phyloP scores from a whole-genome alignment of 2,888 invertebrate genomes.

The Therioaphis trifolii region DNA sequence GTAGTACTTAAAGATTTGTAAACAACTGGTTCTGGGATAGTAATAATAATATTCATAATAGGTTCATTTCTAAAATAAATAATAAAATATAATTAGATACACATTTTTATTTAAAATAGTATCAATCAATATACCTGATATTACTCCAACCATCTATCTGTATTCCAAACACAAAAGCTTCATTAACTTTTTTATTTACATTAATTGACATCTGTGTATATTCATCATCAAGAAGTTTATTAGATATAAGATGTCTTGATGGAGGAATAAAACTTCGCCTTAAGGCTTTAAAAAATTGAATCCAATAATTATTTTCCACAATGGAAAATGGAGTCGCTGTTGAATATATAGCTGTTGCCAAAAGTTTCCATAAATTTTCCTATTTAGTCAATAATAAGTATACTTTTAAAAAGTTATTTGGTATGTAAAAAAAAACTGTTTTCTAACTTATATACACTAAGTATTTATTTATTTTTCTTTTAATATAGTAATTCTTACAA shows the following conservation, averaged over 20 bases:
- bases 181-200: slow-evolving; percentile 22
- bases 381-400: not conserved
- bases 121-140: too few relatives aligned
- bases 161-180: slow-evolving; percentile 23
- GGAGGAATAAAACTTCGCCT: slow-evolving; percentile 27
- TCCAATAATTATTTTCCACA: slow-evolving; percentile 32
- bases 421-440: not conserved
- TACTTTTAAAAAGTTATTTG: slow-evolving; percentile 4
- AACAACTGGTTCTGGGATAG: slow-evolving; percentile 63
- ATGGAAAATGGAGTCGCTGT: slow-evolving; percentile 18
- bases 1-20: slow-evolving; percentile 57
- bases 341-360: too few relatives aligned
- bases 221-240: slow-evolving; percentile 20
- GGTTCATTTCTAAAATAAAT: too few relatives aligned
- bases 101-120: too few relatives aligned
- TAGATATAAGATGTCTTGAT: slow-evolving; percentile 21
- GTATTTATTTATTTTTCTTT: not conserved
- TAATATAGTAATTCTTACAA: slow-evolving; percentile 21
- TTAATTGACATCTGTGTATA: slow-evolving; percentile 7
- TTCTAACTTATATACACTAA: not conserved
- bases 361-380: not conserved
- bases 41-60: slow-evolving; percentile 28
- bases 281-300: slow-evolving; percentile 7
- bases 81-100: too few relatives aligned
- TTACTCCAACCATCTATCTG: slow-evolving; percentile 48